Conservation (phyloP, 1,140 invertebrate genomes). For the Arion vulgaris region DNA sequence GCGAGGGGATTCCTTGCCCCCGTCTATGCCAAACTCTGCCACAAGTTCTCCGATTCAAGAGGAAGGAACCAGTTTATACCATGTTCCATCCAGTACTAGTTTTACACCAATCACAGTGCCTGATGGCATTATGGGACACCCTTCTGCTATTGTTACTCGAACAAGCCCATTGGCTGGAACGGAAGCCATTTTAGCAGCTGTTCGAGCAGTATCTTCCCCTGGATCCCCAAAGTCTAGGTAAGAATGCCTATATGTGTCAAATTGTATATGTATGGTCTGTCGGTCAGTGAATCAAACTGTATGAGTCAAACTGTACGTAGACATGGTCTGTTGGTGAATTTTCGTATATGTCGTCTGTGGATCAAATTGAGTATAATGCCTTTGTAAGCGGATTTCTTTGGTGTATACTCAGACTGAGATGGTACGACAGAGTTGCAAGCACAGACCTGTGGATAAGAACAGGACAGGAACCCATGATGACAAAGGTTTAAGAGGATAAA, state of each 20-base stretch:
- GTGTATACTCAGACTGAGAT: no score
- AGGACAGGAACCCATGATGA: no score
- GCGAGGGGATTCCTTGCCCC: conserved; percentile 61
- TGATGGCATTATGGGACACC: conserved; percentile 52
- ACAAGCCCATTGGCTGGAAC: conserved; percentile 52
- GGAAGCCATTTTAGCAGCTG: conserved; percentile 53
- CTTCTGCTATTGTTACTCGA: background rate
- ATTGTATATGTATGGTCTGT: no score
- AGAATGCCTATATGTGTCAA: background rate
- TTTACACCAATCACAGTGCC: conserved; percentile 61
- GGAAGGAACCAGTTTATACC: conserved; percentile 55
- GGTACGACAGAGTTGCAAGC: no score
- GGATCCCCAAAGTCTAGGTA: conserved; percentile 47
- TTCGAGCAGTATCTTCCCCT: conserved; percentile 51
- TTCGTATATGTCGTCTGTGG: no score
- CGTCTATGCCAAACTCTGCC: conserved; percentile 62
- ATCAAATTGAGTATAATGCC: no score
- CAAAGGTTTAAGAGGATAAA: no score
- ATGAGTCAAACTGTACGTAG: no score
- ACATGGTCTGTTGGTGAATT: no score
- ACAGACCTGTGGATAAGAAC: no score
- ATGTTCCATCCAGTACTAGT: conserved; percentile 46
- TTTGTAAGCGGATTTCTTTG: no score
- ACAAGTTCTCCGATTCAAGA: conserved; percentile 65
- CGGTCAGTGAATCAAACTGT: no score